Percentiles rank a stretch among this genome's conserved stretches.
These are phyloP conservation scores for Parnassius orleans DNA, from an alignment of 2,888 invertebrate species.

Conservation along the genomic window DNA sequence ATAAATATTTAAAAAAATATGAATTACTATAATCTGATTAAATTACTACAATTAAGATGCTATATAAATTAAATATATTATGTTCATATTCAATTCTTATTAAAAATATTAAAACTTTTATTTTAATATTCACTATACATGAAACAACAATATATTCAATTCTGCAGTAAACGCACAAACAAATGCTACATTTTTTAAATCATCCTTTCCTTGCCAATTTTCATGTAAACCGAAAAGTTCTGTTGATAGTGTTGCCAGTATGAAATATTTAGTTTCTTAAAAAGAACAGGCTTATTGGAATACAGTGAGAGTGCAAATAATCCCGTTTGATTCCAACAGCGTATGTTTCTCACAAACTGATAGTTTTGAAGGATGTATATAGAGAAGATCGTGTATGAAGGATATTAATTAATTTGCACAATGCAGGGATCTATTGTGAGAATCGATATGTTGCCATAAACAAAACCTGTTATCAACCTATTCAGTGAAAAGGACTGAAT, in stretches of 20 bases:
- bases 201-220: neutral
- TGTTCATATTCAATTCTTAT: no score
- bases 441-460: slow-evolving; percentile 30
- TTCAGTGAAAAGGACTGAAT: slow-evolving; percentile 57
- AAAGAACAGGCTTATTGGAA: slow-evolving; percentile 13
- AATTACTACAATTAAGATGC: no score
- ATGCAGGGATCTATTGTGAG: slow-evolving; percentile 37
- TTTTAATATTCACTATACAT: neutral
- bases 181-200: neutral
- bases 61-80: no score
- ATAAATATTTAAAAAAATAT: no score
- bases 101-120: no score
- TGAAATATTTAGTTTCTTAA: neutral
- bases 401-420: slow-evolving; percentile 20
- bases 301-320: slow-evolving; percentile 17
- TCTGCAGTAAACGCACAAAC: slow-evolving; percentile 18
- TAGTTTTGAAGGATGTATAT: slow-evolving; percentile 26
- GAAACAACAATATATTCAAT: neutral
- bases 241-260: neutral
- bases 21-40: no score
- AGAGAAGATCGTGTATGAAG: slow-evolving; percentile 13
- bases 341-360: slow-evolving; percentile 25
- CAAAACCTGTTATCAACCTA: slow-evolving; percentile 35
- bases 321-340: slow-evolving; percentile 13
- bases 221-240: neutral